Base-by-base conservation (phyloP, 2,797 vertebrate genomes). In the Tarsius wallacei region DNA sequence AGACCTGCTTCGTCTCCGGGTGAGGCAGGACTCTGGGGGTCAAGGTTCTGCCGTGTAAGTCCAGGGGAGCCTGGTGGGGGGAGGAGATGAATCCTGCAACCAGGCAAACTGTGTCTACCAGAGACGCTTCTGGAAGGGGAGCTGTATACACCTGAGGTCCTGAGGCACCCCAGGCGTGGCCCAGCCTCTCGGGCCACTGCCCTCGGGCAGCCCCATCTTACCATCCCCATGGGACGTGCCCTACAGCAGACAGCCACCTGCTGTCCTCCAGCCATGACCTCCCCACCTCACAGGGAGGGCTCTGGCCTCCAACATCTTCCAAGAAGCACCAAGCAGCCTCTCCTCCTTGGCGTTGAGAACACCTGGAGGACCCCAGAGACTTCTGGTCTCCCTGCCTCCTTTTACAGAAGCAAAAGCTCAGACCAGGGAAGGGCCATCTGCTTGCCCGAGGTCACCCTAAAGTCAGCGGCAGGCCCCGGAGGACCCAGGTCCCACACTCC, bases 71-170 rank as follows among this genome's bases (percentile, higher is more conserved):
- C 0, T 0, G 4, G 4, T 17, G 31, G 19, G 4, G 1, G 57
- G 1, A 11, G 28, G 11, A 7, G 51, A n/a, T 13, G 26, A 24
- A 6, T 16, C 2, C 10, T 2, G 3, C 19, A 16, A 74, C 51
- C 2, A 15, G 63, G 26, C 19, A 6, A 10, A 51, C 0, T 0
- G 12, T 0, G 0, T 5, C 88, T 1, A 16, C 13, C 7, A 22
- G 33, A 80, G 70, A 19, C 1, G 2, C 77, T 71, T 71, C 42
- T 13, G 2, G 11, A 33, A 59, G 31, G 36, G 0, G 15, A 36
- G 81, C 61, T 0, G 59, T 55, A 21, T 1, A 0, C 0, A 6
- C 11, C 1, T 5, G 2, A 0, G 1, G 0, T 0, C 19, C 84
- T 28, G 28, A 31, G 13, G 64, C 4, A 42, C 49, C 5, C 0